Conservation (phyloP, 2,797 vertebrate species). For the Sylvia borin region DNA sequence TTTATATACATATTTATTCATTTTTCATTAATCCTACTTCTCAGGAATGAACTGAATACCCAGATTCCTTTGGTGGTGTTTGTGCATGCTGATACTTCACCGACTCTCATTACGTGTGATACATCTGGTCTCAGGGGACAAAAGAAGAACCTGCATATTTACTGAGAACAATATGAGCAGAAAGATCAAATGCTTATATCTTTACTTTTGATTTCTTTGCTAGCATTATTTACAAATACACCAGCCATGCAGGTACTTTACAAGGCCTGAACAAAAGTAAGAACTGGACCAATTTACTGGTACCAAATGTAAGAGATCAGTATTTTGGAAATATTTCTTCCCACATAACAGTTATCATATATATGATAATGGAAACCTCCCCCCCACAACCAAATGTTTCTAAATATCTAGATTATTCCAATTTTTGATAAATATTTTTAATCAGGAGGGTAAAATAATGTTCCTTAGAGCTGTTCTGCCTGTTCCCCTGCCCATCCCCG, state of each 20-base stretch:
- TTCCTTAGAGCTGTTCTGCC: background rate
- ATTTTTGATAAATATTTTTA: background rate
- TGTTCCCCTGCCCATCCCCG: accelerated
- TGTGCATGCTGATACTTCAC: background rate
- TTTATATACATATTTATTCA: background rate
- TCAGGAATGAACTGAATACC: background rate
- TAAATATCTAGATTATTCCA: background rate
- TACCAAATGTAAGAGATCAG: background rate
- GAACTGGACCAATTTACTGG: background rate
- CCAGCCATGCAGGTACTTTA: background rate
- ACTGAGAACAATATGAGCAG: background rate
- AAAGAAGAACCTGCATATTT: background rate
- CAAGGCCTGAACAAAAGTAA: background rate
- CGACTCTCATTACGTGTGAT: background rate
- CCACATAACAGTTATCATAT: background rate
- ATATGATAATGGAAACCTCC: background rate
- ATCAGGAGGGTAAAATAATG: background rate
- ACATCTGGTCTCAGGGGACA: background rate
- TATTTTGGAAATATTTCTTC: background rate
- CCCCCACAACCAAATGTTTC: background rate
- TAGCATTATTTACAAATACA: background rate
- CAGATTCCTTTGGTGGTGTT: background rate
- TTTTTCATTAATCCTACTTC: background rate
- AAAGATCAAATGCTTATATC: background rate
- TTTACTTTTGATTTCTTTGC: background rate